Conservation (phyloP, 2,797 vertebrate species). For the Alca torda region DNA sequence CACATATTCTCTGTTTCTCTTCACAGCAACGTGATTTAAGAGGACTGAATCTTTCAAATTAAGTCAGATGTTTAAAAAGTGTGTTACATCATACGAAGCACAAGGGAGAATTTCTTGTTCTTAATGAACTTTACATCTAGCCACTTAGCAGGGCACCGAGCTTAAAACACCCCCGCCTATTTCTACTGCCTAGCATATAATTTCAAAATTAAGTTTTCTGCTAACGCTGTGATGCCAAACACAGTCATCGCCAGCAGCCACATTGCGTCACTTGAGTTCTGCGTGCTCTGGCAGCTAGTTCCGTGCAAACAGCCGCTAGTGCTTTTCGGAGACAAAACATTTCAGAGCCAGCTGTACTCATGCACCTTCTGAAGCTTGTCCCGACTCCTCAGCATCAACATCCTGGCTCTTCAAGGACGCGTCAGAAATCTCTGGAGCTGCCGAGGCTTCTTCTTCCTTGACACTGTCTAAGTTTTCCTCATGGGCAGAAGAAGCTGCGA, state of each 20-base stretch:
- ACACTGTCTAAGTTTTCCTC: constrained; percentile 7
- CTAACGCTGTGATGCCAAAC: not conserved
- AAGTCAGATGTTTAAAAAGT: not conserved
- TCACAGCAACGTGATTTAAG: not conserved
- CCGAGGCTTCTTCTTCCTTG: constrained; percentile 8
- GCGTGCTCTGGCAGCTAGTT: not conserved
- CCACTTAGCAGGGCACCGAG: not conserved
- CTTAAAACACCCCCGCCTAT: not conserved
- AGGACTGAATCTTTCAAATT: not conserved
- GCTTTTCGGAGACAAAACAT: not conserved
- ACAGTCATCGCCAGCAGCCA: not conserved
- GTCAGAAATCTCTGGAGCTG: constrained; percentile 27
- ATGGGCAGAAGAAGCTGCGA: constrained; percentile 7
- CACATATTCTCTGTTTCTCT: not conserved
- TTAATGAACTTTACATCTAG: not conserved
- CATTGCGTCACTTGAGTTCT: not conserved
- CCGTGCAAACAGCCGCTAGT: not conserved
- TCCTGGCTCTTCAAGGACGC: not conserved
- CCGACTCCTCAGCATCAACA: not conserved
- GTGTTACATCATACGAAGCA: not conserved
- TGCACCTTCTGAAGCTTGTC: constrained; percentile 25
- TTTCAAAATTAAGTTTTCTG: not conserved
- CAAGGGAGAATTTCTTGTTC: not conserved
- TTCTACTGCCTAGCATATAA: not conserved
- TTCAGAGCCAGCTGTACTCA: not conserved